phyloP scores from a whole-genome alignment of 2,797 vertebrate genomes.

The Helostoma temminkii region DNA sequence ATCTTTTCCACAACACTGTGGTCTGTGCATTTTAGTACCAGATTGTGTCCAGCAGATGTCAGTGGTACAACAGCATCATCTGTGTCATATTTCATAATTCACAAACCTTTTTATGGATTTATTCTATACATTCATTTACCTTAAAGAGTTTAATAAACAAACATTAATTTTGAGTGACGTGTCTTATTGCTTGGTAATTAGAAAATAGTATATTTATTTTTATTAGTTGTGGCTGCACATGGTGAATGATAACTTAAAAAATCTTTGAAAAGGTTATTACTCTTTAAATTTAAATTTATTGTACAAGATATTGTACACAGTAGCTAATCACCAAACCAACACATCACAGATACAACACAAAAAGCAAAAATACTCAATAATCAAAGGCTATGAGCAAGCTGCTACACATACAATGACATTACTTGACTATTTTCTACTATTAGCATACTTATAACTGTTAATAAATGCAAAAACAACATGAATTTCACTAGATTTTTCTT shows the following conservation, averaged over 20 bases:
- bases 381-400: no score
- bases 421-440: no score
- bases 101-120: background rate
- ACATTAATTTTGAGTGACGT: background rate
- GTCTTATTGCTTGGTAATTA: background rate
- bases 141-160: background rate
- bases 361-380: no score
- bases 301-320: background rate
- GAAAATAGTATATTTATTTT: background rate
- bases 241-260: no score
- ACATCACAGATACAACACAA: background rate
- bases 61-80: constrained; percentile 12
- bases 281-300: background rate
- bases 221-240: background rate
- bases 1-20: background rate
- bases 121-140: background rate
- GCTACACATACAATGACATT: no score
- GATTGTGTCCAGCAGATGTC: constrained; percentile 54
- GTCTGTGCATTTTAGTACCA: background rate
- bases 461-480: no score
- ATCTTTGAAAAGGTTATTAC: no score
- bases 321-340: background rate
- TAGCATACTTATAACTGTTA: no score
- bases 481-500: no score
- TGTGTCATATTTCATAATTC: background rate